Conservation (phyloP, 2,888 invertebrate species). For the Thelaira solivaga region DNA sequence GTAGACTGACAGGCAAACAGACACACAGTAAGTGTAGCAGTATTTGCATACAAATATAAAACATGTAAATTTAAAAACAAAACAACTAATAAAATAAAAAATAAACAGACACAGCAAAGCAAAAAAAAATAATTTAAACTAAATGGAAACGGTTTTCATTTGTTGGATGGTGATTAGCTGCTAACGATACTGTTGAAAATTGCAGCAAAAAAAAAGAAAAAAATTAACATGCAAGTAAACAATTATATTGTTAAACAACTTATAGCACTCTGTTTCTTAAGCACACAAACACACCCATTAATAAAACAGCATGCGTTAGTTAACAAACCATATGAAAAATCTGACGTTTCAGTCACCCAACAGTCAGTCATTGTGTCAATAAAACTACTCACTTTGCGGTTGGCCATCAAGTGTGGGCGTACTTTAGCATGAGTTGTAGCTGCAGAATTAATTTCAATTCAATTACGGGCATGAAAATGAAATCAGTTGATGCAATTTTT, state of each 20-base stretch:
- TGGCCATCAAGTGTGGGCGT: conserved; percentile 60
- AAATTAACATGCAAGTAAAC: not conserved
- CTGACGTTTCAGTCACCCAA: not conserved
- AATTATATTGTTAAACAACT: conserved; percentile 17
- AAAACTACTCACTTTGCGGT: conserved; percentile 39
- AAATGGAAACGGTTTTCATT: conserved; percentile 8
- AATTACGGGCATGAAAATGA: conserved; percentile 22
- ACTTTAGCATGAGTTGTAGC: conserved; percentile 5
- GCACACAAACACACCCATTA: conserved; percentile 5
- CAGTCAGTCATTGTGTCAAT: conserved; percentile 28
- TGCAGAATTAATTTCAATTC: conserved; percentile 33
- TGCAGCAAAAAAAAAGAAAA: not conserved
- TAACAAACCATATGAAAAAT: not conserved
- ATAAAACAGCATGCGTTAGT: not conserved
- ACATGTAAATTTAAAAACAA: conserved; percentile 13
- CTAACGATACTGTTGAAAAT: conserved; percentile 12
- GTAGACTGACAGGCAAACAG: conserved; percentile 8
- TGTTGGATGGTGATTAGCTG: conserved; percentile 3
- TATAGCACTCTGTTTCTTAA: not conserved
- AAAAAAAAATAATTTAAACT: not conserved
- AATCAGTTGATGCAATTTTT: conserved; percentile 14
- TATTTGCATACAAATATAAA: not conserved
- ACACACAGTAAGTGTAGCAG: not conserved
- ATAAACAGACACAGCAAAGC: conserved; percentile 5
- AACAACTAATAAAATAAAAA: conserved; percentile 3